A percentile compares a stretch with the other conserved stretches of the same genome.
These are phyloP conservation scores for Pterostichus madidus DNA, from an alignment of 2,888 invertebrate genomes.

Conservation along the genomic window DNA sequence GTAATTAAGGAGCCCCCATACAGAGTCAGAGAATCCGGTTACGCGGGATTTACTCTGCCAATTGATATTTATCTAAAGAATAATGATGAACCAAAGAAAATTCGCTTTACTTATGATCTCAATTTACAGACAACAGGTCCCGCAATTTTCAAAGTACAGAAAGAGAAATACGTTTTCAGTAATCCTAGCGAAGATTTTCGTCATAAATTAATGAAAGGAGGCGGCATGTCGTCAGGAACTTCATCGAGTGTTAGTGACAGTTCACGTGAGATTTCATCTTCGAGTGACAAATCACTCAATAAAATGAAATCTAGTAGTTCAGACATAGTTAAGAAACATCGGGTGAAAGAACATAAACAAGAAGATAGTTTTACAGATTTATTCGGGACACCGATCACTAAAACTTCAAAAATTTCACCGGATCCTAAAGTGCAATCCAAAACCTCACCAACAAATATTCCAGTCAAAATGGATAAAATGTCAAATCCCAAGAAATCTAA, in stretches of 20 bases:
- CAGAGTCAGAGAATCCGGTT: constrained; percentile 94
- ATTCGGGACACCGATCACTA: constrained; percentile 91
- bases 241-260: constrained; percentile 57
- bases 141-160: constrained; percentile 84
- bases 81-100: constrained; percentile 93
- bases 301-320: constrained; percentile 72
- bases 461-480: constrained; percentile 81
- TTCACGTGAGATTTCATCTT: constrained; percentile 52
- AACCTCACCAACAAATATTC: constrained; percentile 74
- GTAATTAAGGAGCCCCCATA: constrained; percentile 96
- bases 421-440: constrained; percentile 80
- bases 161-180: constrained; percentile 91
- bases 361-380: constrained; percentile 87
- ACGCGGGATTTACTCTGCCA: constrained; percentile 94
- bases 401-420: constrained; percentile 85
- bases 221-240: constrained; percentile 80
- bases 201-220: constrained; percentile 91
- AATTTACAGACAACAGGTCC: constrained; percentile 88
- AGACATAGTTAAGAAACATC: constrained; percentile 73
- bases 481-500: constrained; percentile 77
- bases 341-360: constrained; percentile 78
- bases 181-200: constrained; percentile 94
- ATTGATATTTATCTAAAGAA: constrained; percentile 94
- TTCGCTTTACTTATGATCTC: constrained; percentile 91
- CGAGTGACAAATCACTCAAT: constrained; percentile 70